Percentiles rank a stretch among this genome's conserved stretches.
Evolutionary conservation across 2,113 vertebrate species (phyloP).

Genomic region (Craseonycteris thonglongyai): DNA sequence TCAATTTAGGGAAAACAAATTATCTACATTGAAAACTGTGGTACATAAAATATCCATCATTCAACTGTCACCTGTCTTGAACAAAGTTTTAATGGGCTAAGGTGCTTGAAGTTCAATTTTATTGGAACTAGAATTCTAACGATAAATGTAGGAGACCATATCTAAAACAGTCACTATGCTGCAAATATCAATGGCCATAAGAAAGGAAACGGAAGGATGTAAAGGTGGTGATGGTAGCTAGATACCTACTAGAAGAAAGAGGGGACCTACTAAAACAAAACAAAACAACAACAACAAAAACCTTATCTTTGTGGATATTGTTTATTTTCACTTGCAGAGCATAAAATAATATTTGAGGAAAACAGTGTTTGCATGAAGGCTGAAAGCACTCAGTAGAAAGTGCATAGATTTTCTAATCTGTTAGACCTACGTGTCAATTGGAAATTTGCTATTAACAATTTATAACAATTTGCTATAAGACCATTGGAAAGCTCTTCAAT

Average conservation of each 20-base stretch:
- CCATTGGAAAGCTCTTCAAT: background rate
- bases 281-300: no score
- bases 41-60: background rate
- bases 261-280: background rate
- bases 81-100: background rate
- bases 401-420: background rate
- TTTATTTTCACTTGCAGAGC: background rate
- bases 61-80: background rate
- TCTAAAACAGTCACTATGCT: background rate
- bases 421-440: background rate
- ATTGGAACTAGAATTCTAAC: background rate
- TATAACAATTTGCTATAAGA: no score
- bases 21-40: background rate
- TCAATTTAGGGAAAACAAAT: background rate
- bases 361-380: background rate
- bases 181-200: background rate
- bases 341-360: background rate
- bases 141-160: background rate
- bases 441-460: background rate
- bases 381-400: background rate
- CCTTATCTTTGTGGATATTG: background rate
- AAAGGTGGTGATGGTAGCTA: background rate
- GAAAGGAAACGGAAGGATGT: background rate
- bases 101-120: background rate
- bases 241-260: background rate